Conservation (phyloP, 64 coral and sea anemone species). For the Dendronephthya gigantea region DNA sequence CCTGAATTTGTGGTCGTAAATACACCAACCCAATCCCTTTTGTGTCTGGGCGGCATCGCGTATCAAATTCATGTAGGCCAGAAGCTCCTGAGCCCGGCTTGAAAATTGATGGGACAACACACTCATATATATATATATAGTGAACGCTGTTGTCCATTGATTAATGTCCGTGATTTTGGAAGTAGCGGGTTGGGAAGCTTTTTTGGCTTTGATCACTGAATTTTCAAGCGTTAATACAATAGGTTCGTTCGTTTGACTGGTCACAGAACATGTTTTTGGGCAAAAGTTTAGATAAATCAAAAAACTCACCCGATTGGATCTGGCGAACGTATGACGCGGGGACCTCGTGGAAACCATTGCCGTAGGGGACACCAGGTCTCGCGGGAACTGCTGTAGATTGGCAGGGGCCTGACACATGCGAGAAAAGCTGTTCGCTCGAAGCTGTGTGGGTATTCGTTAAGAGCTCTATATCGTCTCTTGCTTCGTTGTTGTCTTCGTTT, state of each 20-base stretch:
- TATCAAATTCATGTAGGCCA: neutral
- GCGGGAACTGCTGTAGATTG: too few relatives aligned
- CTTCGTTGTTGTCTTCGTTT: too few relatives aligned
- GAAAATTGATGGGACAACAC: conserved; percentile 4
- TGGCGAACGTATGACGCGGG: neutral
- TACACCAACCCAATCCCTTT: neutral
- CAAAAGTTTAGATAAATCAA: too few relatives aligned
- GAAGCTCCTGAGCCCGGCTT: neutral
- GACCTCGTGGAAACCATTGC: neutral
- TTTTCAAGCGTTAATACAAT: neutral
- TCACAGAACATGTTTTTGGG: too few relatives aligned
- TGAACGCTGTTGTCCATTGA: conserved; percentile 16
- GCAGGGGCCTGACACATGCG: too few relatives aligned
- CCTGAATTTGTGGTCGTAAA: neutral
- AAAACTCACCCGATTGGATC: neutral
- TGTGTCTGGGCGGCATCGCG: neutral
- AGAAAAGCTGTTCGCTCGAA: too few relatives aligned
- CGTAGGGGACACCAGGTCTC: neutral
- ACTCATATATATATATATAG: conserved; percentile 17
- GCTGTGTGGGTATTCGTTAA: too few relatives aligned
- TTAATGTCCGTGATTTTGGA: conserved; percentile 16
- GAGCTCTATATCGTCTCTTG: too few relatives aligned
- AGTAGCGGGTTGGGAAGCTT: neutral
- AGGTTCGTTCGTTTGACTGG: neutral
- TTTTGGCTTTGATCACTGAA: conserved; percentile 14